Conservation (phyloP, 2,888 invertebrate species). For the Aradus depressus region DNA sequence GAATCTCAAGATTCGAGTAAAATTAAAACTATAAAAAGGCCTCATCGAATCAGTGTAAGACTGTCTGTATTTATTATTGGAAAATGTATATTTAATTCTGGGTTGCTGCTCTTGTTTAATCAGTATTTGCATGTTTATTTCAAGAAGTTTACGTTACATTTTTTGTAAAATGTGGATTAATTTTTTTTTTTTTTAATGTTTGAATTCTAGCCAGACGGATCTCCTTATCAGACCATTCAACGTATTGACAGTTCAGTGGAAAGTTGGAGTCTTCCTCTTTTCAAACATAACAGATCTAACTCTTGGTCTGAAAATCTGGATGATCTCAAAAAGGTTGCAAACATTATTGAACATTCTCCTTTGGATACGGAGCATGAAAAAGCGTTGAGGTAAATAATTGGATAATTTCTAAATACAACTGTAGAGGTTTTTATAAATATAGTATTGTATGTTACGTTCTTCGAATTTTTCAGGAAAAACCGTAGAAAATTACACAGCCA, state of each 20-base stretch:
- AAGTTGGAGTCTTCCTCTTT: slow-evolving; percentile 60
- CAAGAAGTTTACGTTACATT: too few relatives aligned
- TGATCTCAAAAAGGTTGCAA: slow-evolving; percentile 43
- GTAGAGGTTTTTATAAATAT: too few relatives aligned
- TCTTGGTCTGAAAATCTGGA: slow-evolving; percentile 82
- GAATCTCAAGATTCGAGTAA: slow-evolving; percentile 31
- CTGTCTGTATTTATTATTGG: slow-evolving; percentile 3
- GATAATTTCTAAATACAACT: not conserved
- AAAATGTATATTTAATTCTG: too few relatives aligned
- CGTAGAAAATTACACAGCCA: too few relatives aligned
- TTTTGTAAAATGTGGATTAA: too few relatives aligned
- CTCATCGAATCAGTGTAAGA: slow-evolving; percentile 45
- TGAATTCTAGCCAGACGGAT: slow-evolving; percentile 54
- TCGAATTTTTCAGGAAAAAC: too few relatives aligned
- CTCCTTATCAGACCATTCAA: slow-evolving; percentile 82
- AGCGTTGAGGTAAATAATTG: slow-evolving; percentile 22
- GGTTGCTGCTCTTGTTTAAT: not conserved
- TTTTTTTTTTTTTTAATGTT: slow-evolving; percentile 11
- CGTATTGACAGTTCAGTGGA: slow-evolving; percentile 67
- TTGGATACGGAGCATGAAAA: slow-evolving; percentile 25
- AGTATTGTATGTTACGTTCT: too few relatives aligned
- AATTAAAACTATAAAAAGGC: slow-evolving; percentile 40
- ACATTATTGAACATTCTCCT: slow-evolving; percentile 28
- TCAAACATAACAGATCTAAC: slow-evolving; percentile 64
- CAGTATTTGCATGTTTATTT: not conserved